phyloP scores from a whole-genome alignment of 2,797 vertebrate species.

The Falco columbarius region DNA sequence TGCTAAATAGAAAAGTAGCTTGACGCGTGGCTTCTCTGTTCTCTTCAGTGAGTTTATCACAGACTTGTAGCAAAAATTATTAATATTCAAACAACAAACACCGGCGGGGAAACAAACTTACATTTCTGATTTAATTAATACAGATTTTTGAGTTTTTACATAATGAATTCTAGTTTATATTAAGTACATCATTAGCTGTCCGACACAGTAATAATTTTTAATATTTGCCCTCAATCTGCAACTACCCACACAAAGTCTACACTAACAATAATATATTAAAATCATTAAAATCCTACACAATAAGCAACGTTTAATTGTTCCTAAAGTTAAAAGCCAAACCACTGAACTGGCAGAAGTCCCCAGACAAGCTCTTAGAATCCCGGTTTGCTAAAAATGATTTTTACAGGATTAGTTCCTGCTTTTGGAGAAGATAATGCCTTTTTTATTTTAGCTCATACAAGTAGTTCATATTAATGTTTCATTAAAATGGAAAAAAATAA shows the following conservation, averaged over 20 bases:
- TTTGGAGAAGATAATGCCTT: not conserved
- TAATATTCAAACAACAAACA: not conserved
- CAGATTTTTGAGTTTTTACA: not conserved
- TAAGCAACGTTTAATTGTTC: not conserved
- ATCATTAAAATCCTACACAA: not conserved
- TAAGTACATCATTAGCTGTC: not conserved
- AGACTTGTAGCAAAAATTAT: not conserved
- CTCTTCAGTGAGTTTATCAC: not conserved
- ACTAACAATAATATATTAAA: not conserved
- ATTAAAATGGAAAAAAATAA: not conserved
- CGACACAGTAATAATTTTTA: not conserved
- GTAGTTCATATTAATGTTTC: not conserved
- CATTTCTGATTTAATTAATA: not conserved
- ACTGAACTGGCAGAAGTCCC: not conserved
- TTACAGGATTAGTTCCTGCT: not conserved
- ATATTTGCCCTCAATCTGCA: not conserved
- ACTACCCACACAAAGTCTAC: not conserved
- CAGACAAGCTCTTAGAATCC: not conserved
- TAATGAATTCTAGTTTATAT: not conserved
- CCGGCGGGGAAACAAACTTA: not conserved
- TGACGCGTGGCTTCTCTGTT: not conserved
- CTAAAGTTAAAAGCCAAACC: not conserved
- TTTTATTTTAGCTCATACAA: not conserved
- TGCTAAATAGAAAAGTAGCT: not conserved
- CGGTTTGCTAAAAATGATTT: not conserved